A percentile compares a stretch with the other conserved stretches of the same genome.
phyloP scores from a whole-genome alignment of 2,113 vertebrate genomes.

The Lipophrys pholis region DNA sequence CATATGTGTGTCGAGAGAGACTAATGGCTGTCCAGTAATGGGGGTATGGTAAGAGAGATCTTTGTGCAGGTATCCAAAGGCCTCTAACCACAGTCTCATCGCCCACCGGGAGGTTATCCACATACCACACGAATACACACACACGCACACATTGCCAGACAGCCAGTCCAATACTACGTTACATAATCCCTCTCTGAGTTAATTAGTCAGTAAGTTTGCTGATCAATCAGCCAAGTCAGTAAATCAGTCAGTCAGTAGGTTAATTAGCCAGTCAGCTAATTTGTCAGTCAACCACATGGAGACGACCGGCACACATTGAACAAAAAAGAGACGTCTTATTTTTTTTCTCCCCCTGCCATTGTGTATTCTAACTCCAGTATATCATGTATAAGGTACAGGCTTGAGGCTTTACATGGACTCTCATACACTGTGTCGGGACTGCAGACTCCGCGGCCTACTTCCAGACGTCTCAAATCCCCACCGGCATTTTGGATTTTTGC shows the following conservation, averaged over 20 bases:
- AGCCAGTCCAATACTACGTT: conserved; percentile 30
- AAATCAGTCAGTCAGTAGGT: conserved; percentile 30
- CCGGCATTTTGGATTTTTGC: not conserved
- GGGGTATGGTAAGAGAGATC: conserved; percentile 56
- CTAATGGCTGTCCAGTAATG: conserved; percentile 72
- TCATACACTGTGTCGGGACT: conserved; percentile 16
- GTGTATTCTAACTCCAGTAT: conserved; percentile 13
- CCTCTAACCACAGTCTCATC: conserved; percentile 62
- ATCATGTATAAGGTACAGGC: conserved; percentile 4
- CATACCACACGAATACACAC: conserved; percentile 42
- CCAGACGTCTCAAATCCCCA: too few relatives aligned
- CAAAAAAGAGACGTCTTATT: conserved; percentile 20
- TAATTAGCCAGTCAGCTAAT: conserved; percentile 47
- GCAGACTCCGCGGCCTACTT: not conserved
- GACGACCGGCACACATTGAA: conserved; percentile 21
- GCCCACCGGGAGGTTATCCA: conserved; percentile 64
- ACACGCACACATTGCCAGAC: conserved; percentile 12
- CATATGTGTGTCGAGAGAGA: conserved; percentile 28
- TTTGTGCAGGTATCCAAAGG: conserved; percentile 65
- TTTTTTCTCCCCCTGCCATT: conserved; percentile 4
- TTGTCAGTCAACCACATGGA: conserved; percentile 36
- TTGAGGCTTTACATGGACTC: conserved; percentile 33
- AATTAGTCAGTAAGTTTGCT: conserved; percentile 37
- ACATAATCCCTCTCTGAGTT: conserved; percentile 40
- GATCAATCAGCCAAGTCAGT: conserved; percentile 52